A percentile compares a stretch with the other conserved stretches of the same genome.
Evolutionary conservation across 2,797 vertebrate species (phyloP).

Genomic region (Adelosebastes latens): DNA sequence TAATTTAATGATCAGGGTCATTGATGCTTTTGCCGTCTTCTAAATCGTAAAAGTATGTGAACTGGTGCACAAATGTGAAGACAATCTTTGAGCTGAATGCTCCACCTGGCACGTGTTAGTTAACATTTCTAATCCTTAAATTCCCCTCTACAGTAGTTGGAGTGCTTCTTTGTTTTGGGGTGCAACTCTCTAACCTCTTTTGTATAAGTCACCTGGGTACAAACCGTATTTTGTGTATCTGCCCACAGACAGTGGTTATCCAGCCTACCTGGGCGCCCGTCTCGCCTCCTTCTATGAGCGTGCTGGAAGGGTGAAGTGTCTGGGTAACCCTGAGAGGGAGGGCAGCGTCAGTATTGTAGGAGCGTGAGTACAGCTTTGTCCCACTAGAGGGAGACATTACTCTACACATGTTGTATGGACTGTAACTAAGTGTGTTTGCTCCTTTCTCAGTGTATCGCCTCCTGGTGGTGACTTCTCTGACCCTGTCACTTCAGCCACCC

Average conservation of each 20-base stretch:
- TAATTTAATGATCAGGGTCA: neutral
- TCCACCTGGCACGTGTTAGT: neutral
- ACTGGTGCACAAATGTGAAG: neutral
- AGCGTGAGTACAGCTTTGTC: slow-evolving; percentile 86
- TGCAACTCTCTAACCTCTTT: neutral
- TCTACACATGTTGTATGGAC: neutral
- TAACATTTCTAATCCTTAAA: neutral
- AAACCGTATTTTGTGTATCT: slow-evolving; percentile 4
- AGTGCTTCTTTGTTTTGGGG: neutral
- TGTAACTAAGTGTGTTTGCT: neutral
- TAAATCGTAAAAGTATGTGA: neutral
- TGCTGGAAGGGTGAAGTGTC: slow-evolving; percentile 95
- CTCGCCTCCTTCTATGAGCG: slow-evolving; percentile 97
- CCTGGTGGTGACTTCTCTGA: slow-evolving; percentile 99
- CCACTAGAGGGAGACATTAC: slow-evolving; percentile 61
- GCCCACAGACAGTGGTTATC: slow-evolving; percentile 76
- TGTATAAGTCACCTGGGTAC: neutral
- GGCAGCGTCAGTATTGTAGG: slow-evolving; percentile 98
- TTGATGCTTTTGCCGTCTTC: neutral
- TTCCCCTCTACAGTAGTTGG: neutral
- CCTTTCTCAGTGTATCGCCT: slow-evolving; percentile 89
- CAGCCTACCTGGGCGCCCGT: slow-evolving; percentile 91
- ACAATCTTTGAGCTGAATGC: neutral
- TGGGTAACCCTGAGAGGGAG: slow-evolving; percentile 96
- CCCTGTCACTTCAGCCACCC: slow-evolving; percentile 96